Percentiles rank a stretch among this genome's conserved stretches.
These are phyloP conservation scores for Desmophyllum pertusum DNA, from an alignment of 92 coral and sea anemone species.

Conservation along the genomic window DNA sequence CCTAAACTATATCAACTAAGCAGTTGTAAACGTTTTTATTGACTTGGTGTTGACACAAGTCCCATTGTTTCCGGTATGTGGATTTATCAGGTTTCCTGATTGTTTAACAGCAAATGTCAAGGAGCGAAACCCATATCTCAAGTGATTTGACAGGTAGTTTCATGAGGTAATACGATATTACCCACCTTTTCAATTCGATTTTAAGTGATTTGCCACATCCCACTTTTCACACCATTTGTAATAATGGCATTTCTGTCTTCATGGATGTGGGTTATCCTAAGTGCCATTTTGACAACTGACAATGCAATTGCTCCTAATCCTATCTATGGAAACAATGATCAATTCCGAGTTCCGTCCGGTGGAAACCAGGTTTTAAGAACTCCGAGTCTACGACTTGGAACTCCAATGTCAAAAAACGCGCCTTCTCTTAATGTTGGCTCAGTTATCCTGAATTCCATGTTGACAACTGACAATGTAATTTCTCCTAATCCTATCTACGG, in stretches of 20 bases:
- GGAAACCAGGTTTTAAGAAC: not conserved
- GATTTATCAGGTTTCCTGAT: not conserved
- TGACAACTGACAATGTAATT: not conserved
- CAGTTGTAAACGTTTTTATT: not conserved
- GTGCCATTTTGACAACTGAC: not conserved
- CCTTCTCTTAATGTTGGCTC: too few relatives aligned
- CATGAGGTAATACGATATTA: conserved; percentile 6
- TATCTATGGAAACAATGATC: not conserved
- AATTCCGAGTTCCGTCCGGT: not conserved
- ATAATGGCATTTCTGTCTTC: conserved; percentile 2
- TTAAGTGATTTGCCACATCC: conserved; percentile 21
- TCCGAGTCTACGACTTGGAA: conserved; percentile 11
- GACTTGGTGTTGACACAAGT: not conserved
- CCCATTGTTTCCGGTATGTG: not conserved
- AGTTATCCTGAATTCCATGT: not conserved
- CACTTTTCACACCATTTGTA: not conserved
- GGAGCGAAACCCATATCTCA: not conserved
- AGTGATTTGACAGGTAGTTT: conserved; percentile 16
- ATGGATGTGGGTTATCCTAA: not conserved
- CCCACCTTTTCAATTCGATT: not conserved
- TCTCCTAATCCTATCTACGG: conserved; percentile 2
- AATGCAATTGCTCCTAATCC: conserved; percentile 6
- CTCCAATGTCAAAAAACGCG: not conserved
- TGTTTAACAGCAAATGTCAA: not conserved
- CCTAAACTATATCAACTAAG: not conserved